Evolutionary conservation across 2,113 vertebrate species (phyloP), one percentile per base, ranked within the genome.

Genomic region (Amblyornis subalaris): DNA sequence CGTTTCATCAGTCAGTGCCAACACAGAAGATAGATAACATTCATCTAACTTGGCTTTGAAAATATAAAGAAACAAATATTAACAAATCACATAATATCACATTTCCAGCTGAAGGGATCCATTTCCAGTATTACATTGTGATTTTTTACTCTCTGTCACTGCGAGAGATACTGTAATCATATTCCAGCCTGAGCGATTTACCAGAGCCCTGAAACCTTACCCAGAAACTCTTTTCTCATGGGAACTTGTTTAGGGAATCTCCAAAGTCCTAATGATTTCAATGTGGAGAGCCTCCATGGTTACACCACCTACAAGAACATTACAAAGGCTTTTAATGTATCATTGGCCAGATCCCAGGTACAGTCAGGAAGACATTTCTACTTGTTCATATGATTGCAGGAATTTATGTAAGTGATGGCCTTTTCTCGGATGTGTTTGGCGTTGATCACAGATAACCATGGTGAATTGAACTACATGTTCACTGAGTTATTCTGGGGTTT

Each of bases 381-480:
- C 74, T 85, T 65, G 62, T 76, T 90, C 66, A 44, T 71, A 25
- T 0, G 31, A 45, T 94, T 94, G 93, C 94, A 91, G 93, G 94
- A 94, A 94, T 96, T 95, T 88, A 60, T 95, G 90, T 90, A 82
- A 88, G 71, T 36, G 79, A 69, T 44, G 44, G 72, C 69, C n/a
- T 69, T 70, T 97, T 95, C 95, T 96, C 51, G 61, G 94, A 96
- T 53, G 44, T 90, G 69, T 67, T 95, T 97, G 88, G 64, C 55
- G 0, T 33, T 44, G 18, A 44, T 79, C 47, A 45, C 50, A 85
- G 55, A 89, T 29, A 92, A 87, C 84, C 91, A 82, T 82, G 57
- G 72, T 83, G 44, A 88, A 77, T 48, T 88, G 54, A 88, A 66
- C 70, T 65, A 57, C 61, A 76, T n/a, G 54, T 58, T 69, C 61